Evolutionary conservation across 2,888 invertebrate genomes (phyloP).

Genomic region (Megastigmus dorsalis): DNA sequence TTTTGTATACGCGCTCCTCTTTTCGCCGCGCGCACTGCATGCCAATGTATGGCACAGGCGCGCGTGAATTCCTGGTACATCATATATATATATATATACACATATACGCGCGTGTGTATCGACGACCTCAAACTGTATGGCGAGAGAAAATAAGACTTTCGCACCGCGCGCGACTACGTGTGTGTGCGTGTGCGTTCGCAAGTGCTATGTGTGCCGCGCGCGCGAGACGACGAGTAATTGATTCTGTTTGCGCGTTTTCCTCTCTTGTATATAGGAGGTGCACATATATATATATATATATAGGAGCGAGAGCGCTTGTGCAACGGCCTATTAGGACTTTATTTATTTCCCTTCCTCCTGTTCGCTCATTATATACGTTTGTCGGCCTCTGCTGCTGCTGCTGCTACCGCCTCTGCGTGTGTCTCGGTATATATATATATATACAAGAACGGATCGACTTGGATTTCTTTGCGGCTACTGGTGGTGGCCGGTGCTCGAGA

Average conservation of each 20-base stretch:
- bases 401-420: too few relatives aligned
- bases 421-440: too few relatives aligned
- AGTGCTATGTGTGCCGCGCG: background rate
- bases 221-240: too few relatives aligned
- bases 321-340: background rate
- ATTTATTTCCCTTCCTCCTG: constrained; percentile 13
- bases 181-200: background rate
- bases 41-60: background rate
- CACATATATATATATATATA: too few relatives aligned
- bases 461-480: too few relatives aligned
- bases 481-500: too few relatives aligned
- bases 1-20: constrained; percentile 14
- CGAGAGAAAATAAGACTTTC: constrained; percentile 17
- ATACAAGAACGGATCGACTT: too few relatives aligned
- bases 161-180: background rate
- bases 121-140: background rate
- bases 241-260: background rate
- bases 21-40: background rate
- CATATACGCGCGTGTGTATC: background rate
- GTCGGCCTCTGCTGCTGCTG: too few relatives aligned
- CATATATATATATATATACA: too few relatives aligned
- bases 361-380: too few relatives aligned
- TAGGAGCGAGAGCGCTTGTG: background rate
- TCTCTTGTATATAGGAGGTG: background rate
- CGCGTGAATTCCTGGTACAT: background rate